Base-by-base conservation (phyloP, 2,888 invertebrate genomes). In the Drosophila affinis region DNA sequence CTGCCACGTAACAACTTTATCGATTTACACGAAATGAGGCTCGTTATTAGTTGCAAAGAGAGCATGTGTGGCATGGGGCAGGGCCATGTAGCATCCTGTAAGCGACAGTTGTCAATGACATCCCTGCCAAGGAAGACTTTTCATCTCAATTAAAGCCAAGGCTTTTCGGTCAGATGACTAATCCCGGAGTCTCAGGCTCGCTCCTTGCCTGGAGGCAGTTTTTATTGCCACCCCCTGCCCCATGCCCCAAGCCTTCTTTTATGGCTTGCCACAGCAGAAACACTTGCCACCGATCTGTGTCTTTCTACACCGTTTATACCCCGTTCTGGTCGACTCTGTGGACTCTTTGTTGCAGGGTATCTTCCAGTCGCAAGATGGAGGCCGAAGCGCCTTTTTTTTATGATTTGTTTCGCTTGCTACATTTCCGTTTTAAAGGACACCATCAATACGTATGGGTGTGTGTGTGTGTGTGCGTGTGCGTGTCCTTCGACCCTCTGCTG, bases 21-120 rank as follows among this genome's bases (percentile, higher is more conserved):
- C 87, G 86, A 87, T 87, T 87, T 81, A 69, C 77, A 80, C 84
- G 75, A 86, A 80, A 78, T 82, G 84, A 86, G 81, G 76, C 86
- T 87, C 83, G 87, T 85, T 85, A 87, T 87, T 85, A 87, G 85
- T 77, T 82, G 75, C 76, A 29, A 29, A 18, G 9, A 9, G 45
- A 3, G 12, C 24, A 24, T 24, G 24, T 24, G 24, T 24, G 24
- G 24, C 24, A 24, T 24, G 24, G 24, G 24, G 24, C 24, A 24
- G 24, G 24, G 24, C 12, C 47, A 54, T 21, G 52, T 39, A 52
- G 24, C 54, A 54, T 24, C 24, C 32, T 44, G 46, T 18, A 51
- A 18, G 46, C 61, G 62, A 54, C 53, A 59, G 49, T 68, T 54
- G 49, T 44, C 57, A 53, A 17, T 45, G 49, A 39, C 54, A 70